Percentiles rank a stretch among this genome's conserved stretches.
These are phyloP conservation scores for Cettia cetti DNA, from an alignment of 2,113 vertebrate genomes.

Conservation along the genomic window DNA sequence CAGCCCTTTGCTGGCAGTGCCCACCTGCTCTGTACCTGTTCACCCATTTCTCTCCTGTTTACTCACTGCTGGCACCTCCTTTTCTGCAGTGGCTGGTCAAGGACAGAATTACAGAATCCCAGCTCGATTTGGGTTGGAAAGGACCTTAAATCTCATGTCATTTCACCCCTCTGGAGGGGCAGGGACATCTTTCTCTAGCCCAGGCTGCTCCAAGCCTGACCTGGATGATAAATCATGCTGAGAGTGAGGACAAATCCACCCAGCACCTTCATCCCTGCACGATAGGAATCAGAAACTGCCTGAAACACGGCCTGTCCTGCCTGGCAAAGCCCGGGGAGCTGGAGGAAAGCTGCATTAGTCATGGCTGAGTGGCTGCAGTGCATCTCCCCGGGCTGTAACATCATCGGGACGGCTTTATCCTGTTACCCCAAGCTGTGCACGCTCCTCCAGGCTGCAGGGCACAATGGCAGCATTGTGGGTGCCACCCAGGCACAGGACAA, in stretches of 20 bases:
- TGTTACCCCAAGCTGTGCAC: fast-evolving
- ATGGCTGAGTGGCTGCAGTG: neutral
- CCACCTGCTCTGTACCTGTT: fast-evolving
- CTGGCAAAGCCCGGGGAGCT: neutral
- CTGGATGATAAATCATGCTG: neutral
- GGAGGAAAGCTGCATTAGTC: neutral
- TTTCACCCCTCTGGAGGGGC: neutral
- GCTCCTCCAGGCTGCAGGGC: fast-evolving
- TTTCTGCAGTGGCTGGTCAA: neutral
- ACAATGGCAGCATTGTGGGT: neutral
- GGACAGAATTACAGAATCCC: neutral
- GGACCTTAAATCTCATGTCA: neutral
- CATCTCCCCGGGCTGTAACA: neutral
- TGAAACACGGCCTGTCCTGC: fast-evolving
- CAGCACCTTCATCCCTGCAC: fast-evolving
- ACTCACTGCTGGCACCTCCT: fast-evolving
- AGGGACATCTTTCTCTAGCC: neutral
- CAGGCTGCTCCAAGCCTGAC: neutral
- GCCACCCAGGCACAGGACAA: neutral
- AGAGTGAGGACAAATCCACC: neutral
- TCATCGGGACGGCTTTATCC: fast-evolving
- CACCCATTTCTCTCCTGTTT: neutral
- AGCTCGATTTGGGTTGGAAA: neutral
- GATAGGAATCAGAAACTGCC: neutral
- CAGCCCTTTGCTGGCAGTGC: neutral